phyloP scores from a whole-genome alignment of 2,113 vertebrate genomes.

The Vulpes vulpes region DNA sequence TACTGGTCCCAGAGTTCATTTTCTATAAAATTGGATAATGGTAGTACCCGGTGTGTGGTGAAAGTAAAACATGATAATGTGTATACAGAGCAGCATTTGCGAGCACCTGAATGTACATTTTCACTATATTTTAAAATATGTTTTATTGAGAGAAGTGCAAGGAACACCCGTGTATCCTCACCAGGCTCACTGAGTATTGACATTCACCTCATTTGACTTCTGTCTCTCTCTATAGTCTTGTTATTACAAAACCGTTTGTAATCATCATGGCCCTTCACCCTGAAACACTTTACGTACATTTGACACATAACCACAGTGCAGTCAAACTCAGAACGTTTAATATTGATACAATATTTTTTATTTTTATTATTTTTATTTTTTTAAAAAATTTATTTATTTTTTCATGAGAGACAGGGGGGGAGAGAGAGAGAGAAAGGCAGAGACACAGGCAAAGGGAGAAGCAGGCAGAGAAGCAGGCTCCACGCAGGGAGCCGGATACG shows the following conservation, averaged over 20 bases:
- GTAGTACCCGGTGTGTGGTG: not conserved
- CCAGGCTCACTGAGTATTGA: not conserved
- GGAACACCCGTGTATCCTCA: not conserved
- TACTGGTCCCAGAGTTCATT: not conserved
- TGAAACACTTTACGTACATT: not conserved
- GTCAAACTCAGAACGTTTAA: not conserved
- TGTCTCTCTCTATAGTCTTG: not conserved
- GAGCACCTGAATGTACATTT: not conserved
- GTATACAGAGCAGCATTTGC: not conserved
- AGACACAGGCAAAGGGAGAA: too few relatives aligned
- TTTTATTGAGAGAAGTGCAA: not conserved
- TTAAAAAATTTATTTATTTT: not conserved
- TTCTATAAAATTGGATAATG: not conserved
- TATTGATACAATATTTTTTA: not conserved
- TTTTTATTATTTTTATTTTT: too few relatives aligned
- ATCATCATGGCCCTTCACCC: not conserved
- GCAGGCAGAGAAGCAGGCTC: not conserved
- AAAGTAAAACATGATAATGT: not conserved
- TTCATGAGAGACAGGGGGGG: too few relatives aligned
- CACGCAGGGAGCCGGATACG: fast-evolving
- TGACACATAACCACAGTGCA: not conserved
- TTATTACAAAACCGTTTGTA: not conserved
- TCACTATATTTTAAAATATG: not conserved
- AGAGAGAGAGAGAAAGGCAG: too few relatives aligned
- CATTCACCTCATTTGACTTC: not conserved